phyloP scores from a whole-genome alignment of 2,888 invertebrate species.

The Oscheius sp. region DNA sequence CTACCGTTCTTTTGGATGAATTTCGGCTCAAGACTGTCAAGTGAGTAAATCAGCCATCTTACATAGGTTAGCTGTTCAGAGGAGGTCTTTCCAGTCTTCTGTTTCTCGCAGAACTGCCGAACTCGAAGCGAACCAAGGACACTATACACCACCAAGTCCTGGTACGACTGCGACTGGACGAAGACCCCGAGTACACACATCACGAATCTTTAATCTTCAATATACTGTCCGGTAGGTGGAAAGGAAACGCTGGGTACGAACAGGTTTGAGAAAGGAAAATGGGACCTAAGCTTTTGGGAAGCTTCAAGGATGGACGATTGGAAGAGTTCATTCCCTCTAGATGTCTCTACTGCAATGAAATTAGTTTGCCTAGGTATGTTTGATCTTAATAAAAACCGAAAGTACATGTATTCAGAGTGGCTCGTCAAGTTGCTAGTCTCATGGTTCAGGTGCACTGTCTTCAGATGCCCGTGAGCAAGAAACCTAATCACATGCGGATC shows the following conservation, averaged over 20 bases:
- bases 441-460: slow-evolving; percentile 91
- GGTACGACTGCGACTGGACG: slow-evolving; percentile 77
- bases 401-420: slow-evolving; percentile 72
- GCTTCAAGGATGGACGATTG: slow-evolving; percentile 89
- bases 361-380: slow-evolving; percentile 81
- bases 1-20: too few species aligned
- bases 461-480: slow-evolving; percentile 89
- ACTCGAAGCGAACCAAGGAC: slow-evolving; percentile 21
- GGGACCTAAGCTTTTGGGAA: slow-evolving; percentile 91
- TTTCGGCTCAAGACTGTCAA: too few species aligned
- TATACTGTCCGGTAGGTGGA: slow-evolving; percentile 81
- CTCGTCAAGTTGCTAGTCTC: slow-evolving; percentile 86
- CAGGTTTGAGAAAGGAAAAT: slow-evolving; percentile 78
- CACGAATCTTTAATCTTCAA: slow-evolving; percentile 96
- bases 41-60: too few species aligned
- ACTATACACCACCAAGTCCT: slow-evolving; percentile 49
- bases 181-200: slow-evolving; percentile 85
- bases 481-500: slow-evolving; percentile 92
- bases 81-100: slow-evolving; percentile 94
- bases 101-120: slow-evolving; percentile 85
- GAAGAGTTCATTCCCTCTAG: slow-evolving; percentile 81
- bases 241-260: not conserved
- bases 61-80: slow-evolving; percentile 77
- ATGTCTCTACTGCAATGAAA: slow-evolving; percentile 83
- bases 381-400: not conserved